A percentile compares a stretch with the other conserved stretches of the same genome.
Evolutionary conservation across 2,797 vertebrate species (phyloP).

Genomic region (Garrulus glandarius): DNA sequence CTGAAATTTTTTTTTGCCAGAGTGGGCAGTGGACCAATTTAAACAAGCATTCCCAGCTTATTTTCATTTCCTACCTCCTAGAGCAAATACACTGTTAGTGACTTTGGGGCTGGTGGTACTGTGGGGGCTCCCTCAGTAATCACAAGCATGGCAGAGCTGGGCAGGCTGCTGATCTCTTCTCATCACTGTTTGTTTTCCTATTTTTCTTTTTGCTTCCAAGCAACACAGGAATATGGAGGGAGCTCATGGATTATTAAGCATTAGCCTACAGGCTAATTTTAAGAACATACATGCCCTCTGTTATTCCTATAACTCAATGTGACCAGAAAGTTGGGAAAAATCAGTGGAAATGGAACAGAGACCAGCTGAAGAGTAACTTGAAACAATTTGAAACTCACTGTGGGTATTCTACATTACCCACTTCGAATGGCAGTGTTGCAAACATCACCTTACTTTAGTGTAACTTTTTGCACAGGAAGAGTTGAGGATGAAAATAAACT

Average conservation of each 20-base stretch:
- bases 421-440: neutral
- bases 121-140: neutral
- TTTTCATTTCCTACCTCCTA: neutral
- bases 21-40: neutral
- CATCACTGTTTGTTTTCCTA: neutral
- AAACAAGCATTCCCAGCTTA: neutral
- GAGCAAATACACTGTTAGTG: neutral
- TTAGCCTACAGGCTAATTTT: neutral
- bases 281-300: neutral
- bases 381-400: neutral
- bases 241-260: neutral
- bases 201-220: neutral
- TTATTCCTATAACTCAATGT: neutral
- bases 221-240: neutral
- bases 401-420: neutral
- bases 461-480: neutral
- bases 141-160: rapidly evolving
- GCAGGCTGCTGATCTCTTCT: neutral
- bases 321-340: neutral
- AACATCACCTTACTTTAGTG: neutral
- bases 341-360: neutral
- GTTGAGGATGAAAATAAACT: neutral
- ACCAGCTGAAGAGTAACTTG: neutral
- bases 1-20: neutral
- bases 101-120: neutral